Base-by-base conservation (phyloP, 2,888 invertebrate genomes). In the Doris montereyensis region DNA sequence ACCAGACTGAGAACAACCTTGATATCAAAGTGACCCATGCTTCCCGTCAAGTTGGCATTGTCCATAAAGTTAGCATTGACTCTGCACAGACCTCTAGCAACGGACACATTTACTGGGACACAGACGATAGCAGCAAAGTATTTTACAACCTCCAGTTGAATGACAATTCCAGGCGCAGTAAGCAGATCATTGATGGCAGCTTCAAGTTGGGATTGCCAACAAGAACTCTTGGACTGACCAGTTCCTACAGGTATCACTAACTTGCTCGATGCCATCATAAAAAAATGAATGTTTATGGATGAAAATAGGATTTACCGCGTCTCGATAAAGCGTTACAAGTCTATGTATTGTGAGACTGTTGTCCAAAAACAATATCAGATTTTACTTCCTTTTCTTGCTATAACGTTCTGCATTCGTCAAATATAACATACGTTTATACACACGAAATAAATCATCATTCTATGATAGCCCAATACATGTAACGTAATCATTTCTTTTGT, bases 41-140 rank as follows among this genome's bases (percentile, higher is more conserved):
- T 26, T 77, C 73, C 17, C 83, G 85, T 71, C 85, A 86, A 35
- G 78, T 87, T 17, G 80, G 80, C n/a, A 10, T 85, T 1, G 82
- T 80, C 21, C 83, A 81, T 41, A 81, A 79, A 13, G 34, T 78
- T 72, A 80, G 60, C 57, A 80, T 73, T 24, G 58, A 41, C 21
- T 73, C 67, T 1, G 71, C 77, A 8, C 52, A 41, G 17, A 41
- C 17, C 17, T 41, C 17, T 5, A 41, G 52, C 62, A 82, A 80
- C 4, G 84, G 86, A 1, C 83, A 82, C 34, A 58, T 87, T 1
- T 79, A 81, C 41, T 86, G 85, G 86, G 84, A 86, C 79, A 83
- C 85, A 82, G 76, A 78, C 41, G 79, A 81, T 52, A 76, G 79
- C 30, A 82, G 85, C 35, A 84, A 84, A 67, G 80, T 83, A 32